Base-by-base conservation (phyloP, 2,113 vertebrate genomes). In the Gasterosteus aculeatus region DNA sequence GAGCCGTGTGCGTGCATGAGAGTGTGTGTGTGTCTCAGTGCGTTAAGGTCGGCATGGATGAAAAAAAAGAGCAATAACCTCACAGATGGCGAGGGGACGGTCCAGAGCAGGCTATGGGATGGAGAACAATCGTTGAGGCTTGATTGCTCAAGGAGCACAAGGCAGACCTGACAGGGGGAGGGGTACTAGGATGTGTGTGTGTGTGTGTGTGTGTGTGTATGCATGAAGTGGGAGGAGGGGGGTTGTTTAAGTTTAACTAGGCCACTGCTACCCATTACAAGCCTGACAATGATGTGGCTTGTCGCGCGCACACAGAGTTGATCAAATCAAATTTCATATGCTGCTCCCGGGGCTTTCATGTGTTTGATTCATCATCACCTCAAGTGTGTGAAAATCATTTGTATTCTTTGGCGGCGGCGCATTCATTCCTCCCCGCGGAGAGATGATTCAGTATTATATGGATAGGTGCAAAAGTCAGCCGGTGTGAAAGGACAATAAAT, bases 111-210 rank as follows among this genome's bases (percentile, higher is more conserved):
- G 65, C 87, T 77, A 89, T 90, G 87, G 86, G 91, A 91, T 85
- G 91, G 91, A 81, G 92, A 92, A 93, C 92, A 93, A 94, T 94
- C 79, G 79, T 85, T 87, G 87, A 86, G 78, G 88, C 90, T 92
- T 93, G 92, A 94, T 94, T 93, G 92, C 93, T 94, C 91, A 92
- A 85, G 89, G 87, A 92, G 89, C 91, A 91, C 92, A 88, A 93
- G 93, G 85, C 88, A 85, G 82, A 82, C 69, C 89, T 87, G 92
- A 93, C 90, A 92, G 90, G 89, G 83, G 90, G 87, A 90, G 90
- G 90, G 89, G 74, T 72, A 69, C 62, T 16, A 57, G 74, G 70
- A 67, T 69, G 46, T 49, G 47, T 51, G 19, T 10, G 33, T 66
- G 77, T 64, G 73, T 69, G 82, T 71, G 77, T 69, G 82, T 71